phyloP scores from a whole-genome alignment of 1,140 invertebrate genomes.

The Psix sp. region DNA sequence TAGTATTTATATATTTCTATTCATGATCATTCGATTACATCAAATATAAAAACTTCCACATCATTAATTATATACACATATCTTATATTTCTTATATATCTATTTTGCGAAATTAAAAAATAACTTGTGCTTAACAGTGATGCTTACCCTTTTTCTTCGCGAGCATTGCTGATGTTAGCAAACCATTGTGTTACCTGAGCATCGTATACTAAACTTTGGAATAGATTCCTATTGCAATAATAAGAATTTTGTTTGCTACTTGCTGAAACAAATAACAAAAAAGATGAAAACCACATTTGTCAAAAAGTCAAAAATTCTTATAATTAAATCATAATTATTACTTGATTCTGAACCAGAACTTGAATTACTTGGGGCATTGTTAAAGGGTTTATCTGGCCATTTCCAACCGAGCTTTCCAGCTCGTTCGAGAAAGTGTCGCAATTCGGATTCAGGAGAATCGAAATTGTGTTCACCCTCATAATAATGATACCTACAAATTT shows the following conservation, averaged over 20 bases:
- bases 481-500: conserved; percentile 78
- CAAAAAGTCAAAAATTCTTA: not conserved
- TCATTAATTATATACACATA: too few species aligned
- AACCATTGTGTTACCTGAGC: conserved; percentile 91
- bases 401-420: conserved; percentile 83
- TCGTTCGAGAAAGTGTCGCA: conserved; percentile 86
- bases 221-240: conserved; percentile 87
- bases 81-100: too few species aligned
- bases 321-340: conserved; percentile 24
- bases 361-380: conserved; percentile 77
- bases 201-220: conserved; percentile 90
- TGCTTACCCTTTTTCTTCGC: conserved; percentile 84
- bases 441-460: conserved; percentile 81
- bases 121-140: too few species aligned
- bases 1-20: too few species aligned
- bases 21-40: too few species aligned
- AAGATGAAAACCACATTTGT: not conserved
- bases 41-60: too few species aligned
- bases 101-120: too few species aligned
- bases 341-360: conserved; percentile 64
- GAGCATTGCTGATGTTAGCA: conserved; percentile 82
- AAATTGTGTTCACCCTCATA: conserved; percentile 75
- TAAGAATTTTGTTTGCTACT: conserved; percentile 80
- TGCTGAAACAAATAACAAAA: conserved; percentile 65
- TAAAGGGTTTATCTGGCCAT: conserved; percentile 81